Base-by-base conservation (phyloP, 2,888 invertebrate species). In the Flexamia atlantica region DNA sequence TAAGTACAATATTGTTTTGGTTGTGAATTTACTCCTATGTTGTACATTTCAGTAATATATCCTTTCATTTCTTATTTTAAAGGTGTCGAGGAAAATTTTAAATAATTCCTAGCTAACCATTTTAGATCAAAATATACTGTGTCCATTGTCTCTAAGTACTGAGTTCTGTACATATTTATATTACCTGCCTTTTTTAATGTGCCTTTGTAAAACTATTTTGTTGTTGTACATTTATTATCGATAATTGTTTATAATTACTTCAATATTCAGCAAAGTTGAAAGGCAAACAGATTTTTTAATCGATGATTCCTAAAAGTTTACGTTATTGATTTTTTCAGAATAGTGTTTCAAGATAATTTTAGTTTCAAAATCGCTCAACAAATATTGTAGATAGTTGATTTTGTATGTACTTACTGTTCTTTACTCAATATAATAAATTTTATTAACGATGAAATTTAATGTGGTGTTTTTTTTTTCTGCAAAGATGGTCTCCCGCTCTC, bases 311-410 rank as follows among this genome's bases (percentile, higher is more conserved):
- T 23, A 2, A 57, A 68, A 14, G 3, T 28, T 32, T 68, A 30
- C 9, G 3, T 68, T 68, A 7, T 12, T 30, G 32, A 42, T 9
- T 36, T 72, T 72, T 40, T 72, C 3, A 30, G 42, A 42, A 20
- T 40, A n/a, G n/a, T n/a, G n/a, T n/a, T n/a, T n/a, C n/a, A n/a
- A n/a, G n/a, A 7, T 17, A 32, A 7, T 72, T 42, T 72, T 5
- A 70, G 28, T 72, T 72, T 72, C 5, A 42, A 20, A 25, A 4
- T 23, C 5, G 72, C 72, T 72, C 72, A 72, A 72, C 2, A 4
- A 68, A 72, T 72, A 72, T 17, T 72, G 72, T 72, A 72, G 72
- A 72, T 72, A 72, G 28, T 72, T 72, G 32, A 72, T 72, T 72
- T 72, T 72, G n/a, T 68, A 68, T 68, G 30, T 23, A 23, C 10